Evolutionary conservation across 2,113 vertebrate genomes (phyloP), one percentile per base, ranked within the genome.

Genomic region (Amazona vittata): DNA sequence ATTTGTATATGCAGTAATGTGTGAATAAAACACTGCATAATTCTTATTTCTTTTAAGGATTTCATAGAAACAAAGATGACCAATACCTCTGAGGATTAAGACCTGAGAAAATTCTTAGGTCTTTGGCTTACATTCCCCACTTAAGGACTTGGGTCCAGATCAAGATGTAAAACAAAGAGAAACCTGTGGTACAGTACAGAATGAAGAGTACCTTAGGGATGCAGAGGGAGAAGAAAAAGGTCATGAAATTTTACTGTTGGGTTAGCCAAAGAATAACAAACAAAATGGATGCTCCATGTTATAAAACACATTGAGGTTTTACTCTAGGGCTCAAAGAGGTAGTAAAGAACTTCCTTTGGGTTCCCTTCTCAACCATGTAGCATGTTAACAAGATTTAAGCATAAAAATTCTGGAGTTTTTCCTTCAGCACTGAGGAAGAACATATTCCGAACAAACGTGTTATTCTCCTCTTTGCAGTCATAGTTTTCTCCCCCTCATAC

Each of bases 281-380:
- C 15, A 94, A 96, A 96, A 96, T 79, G 83, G 53, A 62, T 92
- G 41, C 28, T 92, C 57, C 37, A 20, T 1, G 16, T 41, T 68
- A 67, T 18, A 93, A 73, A 74, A 71, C 49, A 91, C 9, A 82
- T 4, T 29, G 59, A 89, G 21, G 41, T 16, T 97, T 97, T 83
- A 86, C 78, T 89, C 62, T 21, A 79, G 46, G 50, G 28, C 60
- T 92, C 31, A 89, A 68, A 43, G 78, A 84, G 57, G 57, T 17
- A 94, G 35, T 76, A 79, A 95, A 74, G 64, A 57, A 87, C 64
- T 97, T 95, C 94, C 87, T 94, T 52, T 94, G 82, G 33, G 17
- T 26, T 90, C 25, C 5, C 52, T 35, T 15, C 21, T 81, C 68
- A 74, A 35, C 73, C 14, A 80, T 17, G 68, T 0, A 86, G 37